phyloP scores from a whole-genome alignment of 1,140 invertebrate genomes.

The Sarcophaga bullata region DNA sequence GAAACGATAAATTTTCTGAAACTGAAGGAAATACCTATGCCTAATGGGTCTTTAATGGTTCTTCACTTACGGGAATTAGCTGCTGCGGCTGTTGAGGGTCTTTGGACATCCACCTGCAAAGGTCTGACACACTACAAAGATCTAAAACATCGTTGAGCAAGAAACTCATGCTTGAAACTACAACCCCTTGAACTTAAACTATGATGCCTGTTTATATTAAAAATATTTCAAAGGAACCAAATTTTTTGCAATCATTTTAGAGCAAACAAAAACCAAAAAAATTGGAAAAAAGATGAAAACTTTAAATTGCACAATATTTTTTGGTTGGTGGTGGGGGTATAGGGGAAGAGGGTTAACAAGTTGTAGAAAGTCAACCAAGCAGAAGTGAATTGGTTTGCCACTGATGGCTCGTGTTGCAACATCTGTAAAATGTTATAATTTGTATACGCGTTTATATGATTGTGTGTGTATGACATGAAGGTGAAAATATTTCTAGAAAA shows the following conservation, averaged over 20 bases:
- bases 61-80: too few relatives aligned
- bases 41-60: too few relatives aligned
- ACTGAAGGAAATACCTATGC: too few relatives aligned
- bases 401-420: background rate
- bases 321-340: background rate
- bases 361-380: slow-evolving; percentile 32
- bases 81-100: too few relatives aligned
- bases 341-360: slow-evolving; percentile 15
- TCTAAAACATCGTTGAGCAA: too few relatives aligned
- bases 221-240: too few relatives aligned
- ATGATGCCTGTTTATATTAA: too few relatives aligned
- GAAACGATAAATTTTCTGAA: too few relatives aligned
- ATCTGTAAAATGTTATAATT: slow-evolving; percentile 37
- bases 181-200: too few relatives aligned
- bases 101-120: too few relatives aligned
- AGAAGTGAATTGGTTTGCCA: slow-evolving; percentile 33
- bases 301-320: slow-evolving; percentile 27
- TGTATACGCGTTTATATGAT: background rate
- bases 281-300: slow-evolving; percentile 7
- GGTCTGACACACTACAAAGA: too few relatives aligned
- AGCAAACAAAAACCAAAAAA: background rate
- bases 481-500: slow-evolving; percentile 34
- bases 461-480: background rate
- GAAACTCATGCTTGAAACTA: too few relatives aligned
- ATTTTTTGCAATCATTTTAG: background rate